These are phyloP conservation scores for Phyto melanocephala DNA, from an alignment of 2,888 invertebrate genomes.

Conservation along the genomic window DNA sequence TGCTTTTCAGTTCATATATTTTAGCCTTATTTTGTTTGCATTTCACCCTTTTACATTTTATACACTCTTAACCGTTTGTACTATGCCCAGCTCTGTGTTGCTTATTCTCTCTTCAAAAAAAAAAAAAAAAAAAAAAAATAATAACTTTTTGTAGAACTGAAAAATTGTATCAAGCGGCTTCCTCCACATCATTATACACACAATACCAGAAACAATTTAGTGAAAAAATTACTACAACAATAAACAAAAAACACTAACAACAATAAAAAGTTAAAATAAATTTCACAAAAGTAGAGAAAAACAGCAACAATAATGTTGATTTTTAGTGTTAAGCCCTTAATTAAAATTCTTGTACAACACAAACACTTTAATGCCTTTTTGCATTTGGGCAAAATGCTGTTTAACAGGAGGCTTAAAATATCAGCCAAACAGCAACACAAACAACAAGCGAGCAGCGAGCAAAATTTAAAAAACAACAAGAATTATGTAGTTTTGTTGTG, in stretches of 20 bases:
- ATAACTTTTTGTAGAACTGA: no score
- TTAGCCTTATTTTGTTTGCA: not conserved
- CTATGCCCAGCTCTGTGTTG: no score
- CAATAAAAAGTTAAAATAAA: no score
- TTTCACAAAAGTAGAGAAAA: not conserved
- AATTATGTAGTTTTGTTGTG: not conserved
- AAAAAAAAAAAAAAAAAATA: no score
- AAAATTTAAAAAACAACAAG: not conserved
- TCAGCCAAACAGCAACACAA: conserved; percentile 26
- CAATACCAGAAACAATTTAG: conserved; percentile 38
- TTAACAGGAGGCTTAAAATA: conserved; percentile 61
- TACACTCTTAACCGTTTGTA: not conserved
- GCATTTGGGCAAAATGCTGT: conserved; percentile 61
- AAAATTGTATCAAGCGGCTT: conserved; percentile 3
- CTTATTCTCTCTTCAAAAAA: not conserved
- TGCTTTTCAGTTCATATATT: not conserved
- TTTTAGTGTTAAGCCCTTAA: conserved; percentile 63
- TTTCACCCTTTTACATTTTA: not conserved
- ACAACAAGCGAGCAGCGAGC: conserved; percentile 2
- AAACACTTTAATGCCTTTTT: conserved; percentile 62
- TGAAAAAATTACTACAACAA: conserved; percentile 9
- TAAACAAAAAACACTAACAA: conserved; percentile 20
- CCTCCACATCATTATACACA: conserved; percentile 37
- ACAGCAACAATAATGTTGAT: conserved; percentile 56
- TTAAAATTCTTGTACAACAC: conserved; percentile 65